Percentiles rank a stretch among this genome's conserved stretches.
phyloP scores from a whole-genome alignment of 2,888 invertebrate species.

The Crossocerus cetratus region DNA sequence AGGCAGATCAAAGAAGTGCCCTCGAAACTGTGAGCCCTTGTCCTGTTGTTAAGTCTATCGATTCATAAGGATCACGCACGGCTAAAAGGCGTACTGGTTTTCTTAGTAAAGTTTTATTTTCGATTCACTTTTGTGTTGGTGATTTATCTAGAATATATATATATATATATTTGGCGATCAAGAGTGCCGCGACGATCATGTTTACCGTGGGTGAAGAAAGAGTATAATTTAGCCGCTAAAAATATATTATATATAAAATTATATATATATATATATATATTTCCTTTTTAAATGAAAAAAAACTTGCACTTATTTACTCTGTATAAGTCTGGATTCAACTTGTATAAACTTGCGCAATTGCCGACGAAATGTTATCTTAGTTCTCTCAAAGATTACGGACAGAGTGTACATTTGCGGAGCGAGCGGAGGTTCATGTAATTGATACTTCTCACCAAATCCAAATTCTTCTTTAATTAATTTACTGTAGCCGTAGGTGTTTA shows the following conservation, averaged over 20 bases:
- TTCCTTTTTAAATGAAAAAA: conserved; percentile 46
- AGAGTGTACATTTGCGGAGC: conserved; percentile 68
- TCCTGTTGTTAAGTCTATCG: conserved; percentile 51
- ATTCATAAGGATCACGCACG: conserved; percentile 42
- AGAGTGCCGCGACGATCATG: conserved; percentile 45
- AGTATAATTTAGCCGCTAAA: conserved; percentile 62
- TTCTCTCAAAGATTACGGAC: conserved; percentile 65
- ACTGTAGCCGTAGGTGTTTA: conserved; percentile 51
- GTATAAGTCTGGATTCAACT: conserved; percentile 53
- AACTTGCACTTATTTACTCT: conserved; percentile 55
- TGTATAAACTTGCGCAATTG: conserved; percentile 66
- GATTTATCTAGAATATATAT: conserved; percentile 29
- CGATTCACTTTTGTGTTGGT: conserved; percentile 41
- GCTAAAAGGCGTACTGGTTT: conserved; percentile 46
- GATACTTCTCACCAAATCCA: conserved; percentile 50
- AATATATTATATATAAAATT: conserved; percentile 30
- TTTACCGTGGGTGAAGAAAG: conserved; percentile 49
- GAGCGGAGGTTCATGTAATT: conserved; percentile 54
- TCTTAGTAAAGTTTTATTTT: conserved; percentile 50
- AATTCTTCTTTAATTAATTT: conserved; percentile 49
- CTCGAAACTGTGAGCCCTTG: conserved; percentile 57
- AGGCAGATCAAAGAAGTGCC: conserved; percentile 62
- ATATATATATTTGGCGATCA: conserved; percentile 44
- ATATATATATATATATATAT: conserved; percentile 50
- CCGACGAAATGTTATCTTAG: conserved; percentile 58